These are phyloP conservation scores for Enteromius unitaeniatus DNA, from an alignment of 2,797 vertebrate species.

Conservation along the genomic window DNA sequence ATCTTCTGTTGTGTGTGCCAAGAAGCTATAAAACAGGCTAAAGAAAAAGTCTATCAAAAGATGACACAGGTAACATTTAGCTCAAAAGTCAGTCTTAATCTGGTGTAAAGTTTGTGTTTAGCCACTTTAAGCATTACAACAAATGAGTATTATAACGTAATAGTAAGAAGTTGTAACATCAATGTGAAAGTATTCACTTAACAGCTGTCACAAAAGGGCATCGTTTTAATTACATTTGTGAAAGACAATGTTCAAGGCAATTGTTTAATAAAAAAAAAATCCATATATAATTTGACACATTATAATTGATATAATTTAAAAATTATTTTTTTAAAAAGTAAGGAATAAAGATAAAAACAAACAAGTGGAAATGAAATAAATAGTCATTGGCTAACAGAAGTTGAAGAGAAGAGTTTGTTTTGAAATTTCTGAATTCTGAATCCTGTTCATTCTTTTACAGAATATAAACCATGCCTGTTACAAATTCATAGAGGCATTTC, in stretches of 20 bases:
- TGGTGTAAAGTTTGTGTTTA: neutral
- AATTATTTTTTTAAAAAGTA: neutral
- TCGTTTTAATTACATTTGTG: neutral
- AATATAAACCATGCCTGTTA: conserved; percentile 24
- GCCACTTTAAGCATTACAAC: neutral
- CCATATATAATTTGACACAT: too few species aligned
- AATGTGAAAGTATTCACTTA: conserved; percentile 11
- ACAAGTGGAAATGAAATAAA: neutral
- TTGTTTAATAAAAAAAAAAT: neutral
- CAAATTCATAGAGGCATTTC: neutral
- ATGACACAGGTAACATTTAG: conserved; percentile 16
- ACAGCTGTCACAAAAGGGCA: conserved; percentile 12
- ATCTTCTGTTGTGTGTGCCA: conserved; percentile 51
- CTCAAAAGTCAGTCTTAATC: neutral
- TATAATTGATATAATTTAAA: too few species aligned
- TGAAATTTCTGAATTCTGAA: neutral
- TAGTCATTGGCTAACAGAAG: neutral
- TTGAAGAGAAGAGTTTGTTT: neutral
- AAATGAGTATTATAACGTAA: neutral
- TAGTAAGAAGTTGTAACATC: neutral
- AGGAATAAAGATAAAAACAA: neutral
- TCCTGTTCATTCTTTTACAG: conserved; percentile 29
- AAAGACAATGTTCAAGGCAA: neutral
- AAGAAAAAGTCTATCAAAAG: neutral
- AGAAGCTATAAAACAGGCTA: conserved; percentile 12